phyloP scores from a whole-genome alignment of 2,888 invertebrate species.

The Seira ritae region DNA sequence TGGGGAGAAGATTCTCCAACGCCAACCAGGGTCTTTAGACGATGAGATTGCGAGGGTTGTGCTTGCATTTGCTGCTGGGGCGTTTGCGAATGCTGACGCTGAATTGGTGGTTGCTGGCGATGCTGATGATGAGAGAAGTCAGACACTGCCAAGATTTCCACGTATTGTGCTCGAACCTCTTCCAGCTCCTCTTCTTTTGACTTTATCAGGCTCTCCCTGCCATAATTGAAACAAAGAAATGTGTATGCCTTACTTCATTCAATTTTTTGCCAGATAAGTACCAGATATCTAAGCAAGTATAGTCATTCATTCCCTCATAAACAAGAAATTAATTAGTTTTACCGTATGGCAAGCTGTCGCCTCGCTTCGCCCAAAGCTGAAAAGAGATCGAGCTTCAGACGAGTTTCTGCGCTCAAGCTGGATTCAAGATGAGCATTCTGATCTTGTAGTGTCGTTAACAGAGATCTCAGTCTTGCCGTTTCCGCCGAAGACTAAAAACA shows the following conservation, averaged over 20 bases:
- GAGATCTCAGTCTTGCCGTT: conserved; percentile 87
- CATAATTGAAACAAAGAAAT: conserved; percentile 65
- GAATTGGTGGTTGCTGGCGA: conserved; percentile 55
- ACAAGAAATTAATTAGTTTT: too few relatives aligned
- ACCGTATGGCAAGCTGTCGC: conserved; percentile 81
- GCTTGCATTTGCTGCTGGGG: conserved; percentile 50
- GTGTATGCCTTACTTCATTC: too few relatives aligned
- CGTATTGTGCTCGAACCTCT: conserved; percentile 92
- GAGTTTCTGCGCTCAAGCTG: conserved; percentile 96
- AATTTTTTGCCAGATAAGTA: too few relatives aligned
- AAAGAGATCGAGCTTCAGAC: conserved; percentile 96
- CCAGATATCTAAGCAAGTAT: too few relatives aligned
- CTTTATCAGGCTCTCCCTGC: conserved; percentile 83
- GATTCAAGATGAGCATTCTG: conserved; percentile 94
- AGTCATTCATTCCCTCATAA: too few relatives aligned
- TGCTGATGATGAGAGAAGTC: conserved; percentile 70
- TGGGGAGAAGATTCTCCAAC: conserved; percentile 64
- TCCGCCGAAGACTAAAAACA: conserved; percentile 75
- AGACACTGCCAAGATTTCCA: conserved; percentile 91
- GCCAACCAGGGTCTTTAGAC: conserved; percentile 62
- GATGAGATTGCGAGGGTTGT: conserved; percentile 62
- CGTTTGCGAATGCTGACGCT: conserved; percentile 49
- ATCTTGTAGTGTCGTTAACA: conserved; percentile 89
- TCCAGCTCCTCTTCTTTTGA: conserved; percentile 93
- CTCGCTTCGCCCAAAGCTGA: conserved; percentile 97